Evolutionary conservation across 1,140 invertebrate genomes (phyloP), one percentile per base, ranked within the genome.

Genomic region (Leguminivora glycinivorella): DNA sequence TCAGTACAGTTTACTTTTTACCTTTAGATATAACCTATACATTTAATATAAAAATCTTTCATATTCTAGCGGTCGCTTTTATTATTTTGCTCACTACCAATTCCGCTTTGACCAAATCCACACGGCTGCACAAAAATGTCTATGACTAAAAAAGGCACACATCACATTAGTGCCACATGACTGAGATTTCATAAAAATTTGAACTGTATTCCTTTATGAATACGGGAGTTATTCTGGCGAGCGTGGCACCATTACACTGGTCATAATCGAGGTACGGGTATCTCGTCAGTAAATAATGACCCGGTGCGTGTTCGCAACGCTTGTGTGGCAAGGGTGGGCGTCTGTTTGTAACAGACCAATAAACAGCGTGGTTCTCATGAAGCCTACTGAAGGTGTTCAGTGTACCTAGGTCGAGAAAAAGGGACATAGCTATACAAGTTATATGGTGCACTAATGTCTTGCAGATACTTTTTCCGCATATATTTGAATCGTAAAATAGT

Each of bases 211-310:
- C 17, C 17, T 22, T 10, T 52, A 2, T 9, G 0, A 52, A 22
- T 52, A 22, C 6, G 19, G 19, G 22, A 22, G 7, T 52, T 17
- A 38, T 14, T 17, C 0, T 52, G 19, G 47, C 19, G 19, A 52
- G 6, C 19, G 6, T 12, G 40, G 14, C 19, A 9, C 47, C 47
- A 52, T 52, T 52, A 52, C 19, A 52, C 17, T 52, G 47, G 47
- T 52, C 47, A 52, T 52, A 52, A 22, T 52, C 43, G 47, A 9
- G 47, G 47, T 22, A 22, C 47, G n/a, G 47, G 14, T 52, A 52
- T 52, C 47, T 22, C 47, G 47, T 52, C 47, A 22, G 47, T 52
- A 52, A 52, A 52, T 52, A 52, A 52, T 52, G 47, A 52, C 47
- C 47, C n/a, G 40, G 14, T 5, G 0, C 9, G 47, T 52, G n/a